Evolutionary conservation across 2,113 vertebrate species (phyloP).

Genomic region (Ophthalmolycus amberensis): DNA sequence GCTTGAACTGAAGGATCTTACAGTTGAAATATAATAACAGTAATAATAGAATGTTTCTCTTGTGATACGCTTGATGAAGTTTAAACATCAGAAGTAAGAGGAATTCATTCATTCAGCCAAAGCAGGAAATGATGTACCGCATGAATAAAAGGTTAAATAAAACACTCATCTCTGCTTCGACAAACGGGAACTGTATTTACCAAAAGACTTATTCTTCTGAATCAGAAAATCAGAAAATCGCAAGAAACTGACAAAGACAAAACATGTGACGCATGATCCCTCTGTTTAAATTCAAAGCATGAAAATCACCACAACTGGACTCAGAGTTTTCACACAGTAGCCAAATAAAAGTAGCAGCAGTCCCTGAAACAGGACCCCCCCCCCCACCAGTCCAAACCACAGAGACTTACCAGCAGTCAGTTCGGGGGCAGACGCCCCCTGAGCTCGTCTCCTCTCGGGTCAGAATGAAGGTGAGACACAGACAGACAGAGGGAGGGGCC

Average conservation of each 20-base stretch:
- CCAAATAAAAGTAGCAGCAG: conserved; percentile 30
- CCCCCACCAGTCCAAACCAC: conserved; percentile 20
- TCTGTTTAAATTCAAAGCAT: conserved; percentile 4
- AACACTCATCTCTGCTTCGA: neutral
- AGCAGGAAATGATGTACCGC: neutral
- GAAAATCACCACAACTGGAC: conserved; percentile 34
- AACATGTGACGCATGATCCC: neutral
- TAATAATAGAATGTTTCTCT: neutral
- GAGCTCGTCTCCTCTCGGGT: conserved; percentile 56
- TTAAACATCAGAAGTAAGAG: neutral
- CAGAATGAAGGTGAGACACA: conserved; percentile 72
- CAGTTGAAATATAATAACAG: too few relatives aligned
- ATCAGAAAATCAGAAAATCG: too few relatives aligned
- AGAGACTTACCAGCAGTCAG: conserved; percentile 70
- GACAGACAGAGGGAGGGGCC: conserved; percentile 50
- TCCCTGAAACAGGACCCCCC: conserved; percentile 16
- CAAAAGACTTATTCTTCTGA: neutral
- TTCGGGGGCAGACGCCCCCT: conserved; percentile 38
- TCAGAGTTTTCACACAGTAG: conserved; percentile 8
- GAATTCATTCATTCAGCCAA: neutral
- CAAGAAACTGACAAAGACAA: too few relatives aligned
- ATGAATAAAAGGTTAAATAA: neutral
- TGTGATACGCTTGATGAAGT: neutral
- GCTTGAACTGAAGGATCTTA: neutral
- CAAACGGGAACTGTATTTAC: neutral